Percentiles rank a stretch among this genome's conserved stretches.
These are phyloP conservation scores for Platycheirus albimanus DNA, from an alignment of 2,888 invertebrate genomes.

Conservation along the genomic window DNA sequence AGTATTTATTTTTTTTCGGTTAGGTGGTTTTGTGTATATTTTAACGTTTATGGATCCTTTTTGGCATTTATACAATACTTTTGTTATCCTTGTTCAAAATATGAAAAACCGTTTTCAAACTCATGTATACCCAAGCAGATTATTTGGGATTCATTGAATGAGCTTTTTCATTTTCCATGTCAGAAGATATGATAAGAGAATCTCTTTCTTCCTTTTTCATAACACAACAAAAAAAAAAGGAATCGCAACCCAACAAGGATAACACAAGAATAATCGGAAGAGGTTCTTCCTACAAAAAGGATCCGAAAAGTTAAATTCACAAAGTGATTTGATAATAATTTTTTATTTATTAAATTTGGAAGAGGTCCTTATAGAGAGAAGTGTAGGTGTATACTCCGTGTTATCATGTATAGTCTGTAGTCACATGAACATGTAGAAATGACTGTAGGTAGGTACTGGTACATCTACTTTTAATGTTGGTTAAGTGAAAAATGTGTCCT, in stretches of 20 bases:
- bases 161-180: slow-evolving; percentile 28
- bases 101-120: slow-evolving; percentile 17
- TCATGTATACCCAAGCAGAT: not conserved
- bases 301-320: slow-evolving; percentile 10
- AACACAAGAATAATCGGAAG: slow-evolving; percentile 13
- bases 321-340: slow-evolving; percentile 41
- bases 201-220: slow-evolving; percentile 6
- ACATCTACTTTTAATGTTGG: slow-evolving; percentile 12
- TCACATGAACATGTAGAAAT: not conserved
- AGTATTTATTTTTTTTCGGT: slow-evolving; percentile 19
- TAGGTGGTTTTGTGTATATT: slow-evolving; percentile 9
- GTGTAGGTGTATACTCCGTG: not conserved
- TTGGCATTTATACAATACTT: slow-evolving; percentile 12
- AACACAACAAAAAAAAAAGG: not conserved
- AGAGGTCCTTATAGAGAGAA: not conserved
- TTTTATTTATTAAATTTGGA: slow-evolving; percentile 31
- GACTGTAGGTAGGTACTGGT: not conserved
- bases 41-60: slow-evolving; percentile 18
- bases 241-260: slow-evolving; percentile 3
- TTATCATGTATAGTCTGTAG: too few species aligned
- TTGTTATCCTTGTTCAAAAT: slow-evolving; percentile 7
- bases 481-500: slow-evolving; percentile 29
- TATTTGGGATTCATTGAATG: slow-evolving; percentile 24
- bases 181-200: slow-evolving; percentile 26
- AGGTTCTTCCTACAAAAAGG: slow-evolving; percentile 8